Conservation (phyloP, 2,888 invertebrate species). For the Idaea straminata region DNA sequence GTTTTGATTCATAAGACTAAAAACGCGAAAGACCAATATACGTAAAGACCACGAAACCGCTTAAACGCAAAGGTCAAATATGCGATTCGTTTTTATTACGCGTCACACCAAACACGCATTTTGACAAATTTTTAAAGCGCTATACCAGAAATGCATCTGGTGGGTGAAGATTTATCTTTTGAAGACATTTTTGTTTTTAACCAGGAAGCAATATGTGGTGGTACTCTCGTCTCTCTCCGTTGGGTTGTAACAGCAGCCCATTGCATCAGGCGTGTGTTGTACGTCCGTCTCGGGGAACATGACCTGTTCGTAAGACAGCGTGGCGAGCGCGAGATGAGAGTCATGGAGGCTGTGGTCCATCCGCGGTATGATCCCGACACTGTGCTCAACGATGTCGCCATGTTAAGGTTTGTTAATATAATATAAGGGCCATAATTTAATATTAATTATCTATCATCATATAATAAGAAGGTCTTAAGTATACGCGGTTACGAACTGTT, state of each 20-base stretch:
- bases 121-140: too few species aligned
- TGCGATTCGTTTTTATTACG: too few species aligned
- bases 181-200: slow-evolving; percentile 8
- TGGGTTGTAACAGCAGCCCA: slow-evolving; percentile 95
- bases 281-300: slow-evolving; percentile 92
- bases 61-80: too few species aligned
- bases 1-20: too few species aligned
- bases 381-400: slow-evolving; percentile 95
- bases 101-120: too few species aligned
- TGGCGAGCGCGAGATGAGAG: slow-evolving; percentile 88
- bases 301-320: slow-evolving; percentile 87
- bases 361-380: slow-evolving; percentile 93
- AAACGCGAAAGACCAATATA: too few species aligned
- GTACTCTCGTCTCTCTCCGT: slow-evolving; percentile 88
- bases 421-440: not conserved
- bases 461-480: too few species aligned
- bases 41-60: too few species aligned
- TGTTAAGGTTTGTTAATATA: slow-evolving; percentile 81
- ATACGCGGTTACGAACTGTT: too few species aligned
- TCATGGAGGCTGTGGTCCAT: slow-evolving; percentile 88
- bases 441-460: too few species aligned
- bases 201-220: slow-evolving; percentile 94
- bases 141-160: too few species aligned
- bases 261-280: slow-evolving; percentile 88
- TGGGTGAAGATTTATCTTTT: too few species aligned